A percentile compares a stretch with the other conserved stretches of the same genome.
These are phyloP conservation scores for Heliconius hewitsoni DNA, from an alignment of 1,140 invertebrate genomes.

Conservation along the genomic window DNA sequence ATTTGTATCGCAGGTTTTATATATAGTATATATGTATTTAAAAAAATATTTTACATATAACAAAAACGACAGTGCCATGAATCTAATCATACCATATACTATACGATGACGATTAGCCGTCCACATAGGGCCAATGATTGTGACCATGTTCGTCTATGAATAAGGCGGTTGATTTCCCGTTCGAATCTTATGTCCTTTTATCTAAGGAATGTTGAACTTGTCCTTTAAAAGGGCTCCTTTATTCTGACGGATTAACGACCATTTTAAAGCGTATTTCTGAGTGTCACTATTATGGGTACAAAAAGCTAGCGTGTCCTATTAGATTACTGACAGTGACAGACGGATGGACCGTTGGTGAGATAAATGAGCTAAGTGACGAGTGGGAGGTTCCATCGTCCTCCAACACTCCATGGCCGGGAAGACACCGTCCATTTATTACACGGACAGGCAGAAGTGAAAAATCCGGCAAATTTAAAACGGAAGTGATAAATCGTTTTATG, in stretches of 20 bases:
- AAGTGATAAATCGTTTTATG: constrained; percentile 34
- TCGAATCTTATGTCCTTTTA: constrained; percentile 44
- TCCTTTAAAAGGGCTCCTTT: constrained; percentile 55
- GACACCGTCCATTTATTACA: constrained; percentile 64
- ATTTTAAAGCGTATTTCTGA: constrained; percentile 66
- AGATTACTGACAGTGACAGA: constrained; percentile 78
- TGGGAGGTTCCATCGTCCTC: constrained; percentile 60
- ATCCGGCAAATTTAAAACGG: constrained; percentile 58
- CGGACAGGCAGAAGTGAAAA: constrained; percentile 54
- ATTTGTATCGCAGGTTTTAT: background rate
- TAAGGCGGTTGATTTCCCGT: constrained; percentile 31
- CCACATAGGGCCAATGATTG: constrained; percentile 22
- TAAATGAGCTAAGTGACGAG: constrained; percentile 78
- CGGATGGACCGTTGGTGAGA: constrained; percentile 70
- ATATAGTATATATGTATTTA: background rate
- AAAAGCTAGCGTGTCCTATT: constrained; percentile 78
- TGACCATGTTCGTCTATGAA: constrained; percentile 25
- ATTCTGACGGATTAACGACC: constrained; percentile 63
- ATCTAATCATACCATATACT: constrained; percentile 9
- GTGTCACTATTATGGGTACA: constrained; percentile 69
- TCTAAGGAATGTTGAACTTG: constrained; percentile 52
- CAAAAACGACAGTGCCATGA: background rate
- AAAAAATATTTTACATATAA: background rate
- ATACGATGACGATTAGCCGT: constrained; percentile 13
- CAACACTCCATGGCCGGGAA: constrained; percentile 52